Percentiles rank a stretch among this genome's conserved stretches.
phyloP scores from a whole-genome alignment of 2,888 invertebrate species.

The Lysandra bellargus region DNA sequence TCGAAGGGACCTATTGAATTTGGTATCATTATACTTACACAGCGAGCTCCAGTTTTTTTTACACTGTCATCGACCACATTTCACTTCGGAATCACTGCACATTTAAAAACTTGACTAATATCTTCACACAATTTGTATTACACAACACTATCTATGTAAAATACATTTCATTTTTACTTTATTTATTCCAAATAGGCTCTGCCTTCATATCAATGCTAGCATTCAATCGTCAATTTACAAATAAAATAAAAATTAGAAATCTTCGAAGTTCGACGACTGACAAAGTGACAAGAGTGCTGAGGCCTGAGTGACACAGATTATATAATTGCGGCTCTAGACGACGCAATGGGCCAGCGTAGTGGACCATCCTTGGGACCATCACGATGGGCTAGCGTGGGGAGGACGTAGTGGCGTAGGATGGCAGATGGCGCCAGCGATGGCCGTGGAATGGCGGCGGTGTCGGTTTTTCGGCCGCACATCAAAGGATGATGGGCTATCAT shows the following conservation, averaged over 20 bases:
- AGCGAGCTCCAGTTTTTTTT: constrained; percentile 66
- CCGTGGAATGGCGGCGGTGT: too few species aligned
- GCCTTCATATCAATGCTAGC: constrained; percentile 58
- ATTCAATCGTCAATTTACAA: constrained; percentile 60
- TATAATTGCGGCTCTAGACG: too few species aligned
- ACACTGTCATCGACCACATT: constrained; percentile 78
- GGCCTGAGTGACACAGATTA: too few species aligned
- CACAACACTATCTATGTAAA: constrained; percentile 46
- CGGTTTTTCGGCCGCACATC: too few species aligned
- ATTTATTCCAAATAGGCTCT: constrained; percentile 51
- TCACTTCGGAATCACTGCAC: constrained; percentile 62
- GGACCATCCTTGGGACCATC: too few species aligned
- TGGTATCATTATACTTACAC: constrained; percentile 72
- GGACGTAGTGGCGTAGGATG: too few species aligned
- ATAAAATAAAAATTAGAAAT: constrained; percentile 53
- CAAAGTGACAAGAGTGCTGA: background rate
- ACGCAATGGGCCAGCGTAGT: too few species aligned
- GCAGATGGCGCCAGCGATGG: too few species aligned
- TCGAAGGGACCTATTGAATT: constrained; percentile 46
- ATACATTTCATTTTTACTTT: constrained; percentile 50
- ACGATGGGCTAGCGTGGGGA: too few species aligned
- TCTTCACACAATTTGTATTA: constrained; percentile 22
- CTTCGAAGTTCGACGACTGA: constrained; percentile 27
- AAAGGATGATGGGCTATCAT: too few species aligned
- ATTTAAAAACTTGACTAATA: constrained; percentile 43